phyloP scores from a whole-genome alignment of 2,888 invertebrate species.

The Chymomyza procnemis region DNA sequence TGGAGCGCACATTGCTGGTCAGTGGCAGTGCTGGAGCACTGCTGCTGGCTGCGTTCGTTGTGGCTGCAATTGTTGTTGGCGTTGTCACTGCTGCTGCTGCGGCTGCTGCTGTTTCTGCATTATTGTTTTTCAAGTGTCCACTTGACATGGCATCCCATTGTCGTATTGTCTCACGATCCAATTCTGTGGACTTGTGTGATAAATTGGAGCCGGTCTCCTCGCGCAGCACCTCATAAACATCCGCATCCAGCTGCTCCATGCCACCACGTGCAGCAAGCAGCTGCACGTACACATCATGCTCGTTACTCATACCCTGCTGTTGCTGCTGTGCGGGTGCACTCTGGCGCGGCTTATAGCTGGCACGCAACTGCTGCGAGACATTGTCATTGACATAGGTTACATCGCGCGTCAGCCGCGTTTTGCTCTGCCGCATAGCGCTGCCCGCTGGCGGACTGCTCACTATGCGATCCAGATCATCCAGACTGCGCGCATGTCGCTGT shows the following conservation, averaged over 20 bases:
- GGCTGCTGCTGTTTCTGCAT: constrained; percentile 21
- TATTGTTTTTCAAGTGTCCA: constrained; percentile 82
- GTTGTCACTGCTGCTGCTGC: constrained; percentile 18
- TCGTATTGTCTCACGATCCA: constrained; percentile 90
- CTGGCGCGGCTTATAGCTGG: constrained; percentile 51
- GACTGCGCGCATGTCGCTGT: constrained; percentile 88
- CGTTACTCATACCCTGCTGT: constrained; percentile 37
- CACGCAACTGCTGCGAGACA: constrained; percentile 79
- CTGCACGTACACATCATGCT: constrained; percentile 77
- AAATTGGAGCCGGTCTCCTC: constrained; percentile 75
- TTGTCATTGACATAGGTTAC: constrained; percentile 89
- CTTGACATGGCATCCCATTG: constrained; percentile 95
- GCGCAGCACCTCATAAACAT: constrained; percentile 77
- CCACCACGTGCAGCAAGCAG: constrained; percentile 43
- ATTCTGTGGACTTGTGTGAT: constrained; percentile 81
- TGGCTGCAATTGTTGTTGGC: constrained; percentile 7
- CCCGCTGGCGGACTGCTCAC: constrained; percentile 29
- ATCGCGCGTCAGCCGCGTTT: constrained; percentile 82
- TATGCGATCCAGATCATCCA: constrained; percentile 87
- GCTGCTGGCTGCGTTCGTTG: constrained; percentile 19
- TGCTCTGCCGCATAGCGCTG: constrained; percentile 46
- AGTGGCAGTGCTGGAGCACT: constrained; percentile 48
- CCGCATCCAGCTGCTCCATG: constrained; percentile 54
- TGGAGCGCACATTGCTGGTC: constrained; percentile 67
- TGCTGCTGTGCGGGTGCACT: constrained; percentile 27